Base-by-base conservation (phyloP, 2,113 vertebrate species). In the Vulpes ferrilata region DNA sequence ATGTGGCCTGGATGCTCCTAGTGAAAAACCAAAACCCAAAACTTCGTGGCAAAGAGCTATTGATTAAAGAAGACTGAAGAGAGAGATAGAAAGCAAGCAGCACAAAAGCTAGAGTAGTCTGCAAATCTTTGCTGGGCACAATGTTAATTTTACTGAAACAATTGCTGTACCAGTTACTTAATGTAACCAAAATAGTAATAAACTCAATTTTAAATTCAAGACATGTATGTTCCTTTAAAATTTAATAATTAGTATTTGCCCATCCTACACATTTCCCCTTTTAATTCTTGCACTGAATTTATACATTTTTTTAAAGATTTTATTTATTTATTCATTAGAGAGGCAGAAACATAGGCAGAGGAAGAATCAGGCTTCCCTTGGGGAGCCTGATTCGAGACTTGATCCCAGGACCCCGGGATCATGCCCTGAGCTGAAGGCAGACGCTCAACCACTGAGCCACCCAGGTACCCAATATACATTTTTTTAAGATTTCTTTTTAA, bases 171-270 rank as follows among this genome's bases (percentile, higher is more conserved):
- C 84, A n/a, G 64, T 60, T 80, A 94, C 27, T 84, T 60, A 76
- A 57, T 62, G 17, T 43, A 62, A 84, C n/a, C 15, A 23, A 96
- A 92, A 90, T 9, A 81, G 57, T 25, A 84, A 90, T 64, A 79
- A 85, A 38, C 48, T 92, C 35, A 6, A 87, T 91, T 95, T 89
- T 88, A 95, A 83, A 95, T 90, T 93, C 55, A n/a, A 74, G 55
- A 67, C 11, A 30, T 95, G 89, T 80, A 65, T 53, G 74, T 73
- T 87, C 38, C 71, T 78, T 85, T 32, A 65, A 48, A 91, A 71
- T 95, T 76, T 38, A 74, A n/a, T 88, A 91, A 93, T 85, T 81
- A 93, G 81, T 57, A 81, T 89, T 92, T 86, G 59, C 65, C 32
- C 32, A 84, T n/a, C 11, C 17, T 71, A 78, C 0, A 1, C 19